A percentile compares a stretch with the other conserved stretches of the same genome.
phyloP scores from a whole-genome alignment of 2,888 invertebrate species.

The Sceliomorpha sp. region DNA sequence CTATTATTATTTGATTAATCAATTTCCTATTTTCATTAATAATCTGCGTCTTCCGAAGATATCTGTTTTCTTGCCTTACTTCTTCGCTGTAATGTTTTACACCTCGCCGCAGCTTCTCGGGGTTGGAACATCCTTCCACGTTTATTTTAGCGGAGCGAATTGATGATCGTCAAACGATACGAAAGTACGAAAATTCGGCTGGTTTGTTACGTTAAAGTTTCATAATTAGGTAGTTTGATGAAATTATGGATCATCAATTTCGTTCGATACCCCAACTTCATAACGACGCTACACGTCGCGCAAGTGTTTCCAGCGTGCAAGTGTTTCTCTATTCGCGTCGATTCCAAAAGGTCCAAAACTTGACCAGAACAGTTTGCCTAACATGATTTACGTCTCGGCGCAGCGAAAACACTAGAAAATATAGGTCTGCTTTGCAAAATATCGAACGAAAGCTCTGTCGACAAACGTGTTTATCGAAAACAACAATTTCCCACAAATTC shows the following conservation, averaged over 20 bases:
- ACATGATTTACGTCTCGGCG: constrained; percentile 14
- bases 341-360: constrained; percentile 31
- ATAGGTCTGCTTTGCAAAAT: too few species aligned
- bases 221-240: constrained; percentile 32
- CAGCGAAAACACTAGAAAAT: constrained; percentile 21
- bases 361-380: constrained; percentile 21
- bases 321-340: constrained; percentile 18
- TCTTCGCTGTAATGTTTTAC: too few species aligned
- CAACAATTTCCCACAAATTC: too few species aligned
- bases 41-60: too few species aligned
- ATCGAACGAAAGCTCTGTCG: too few species aligned
- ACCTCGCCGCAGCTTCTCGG: too few species aligned
- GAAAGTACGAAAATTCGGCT: constrained; percentile 17
- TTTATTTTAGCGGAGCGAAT: too few species aligned
- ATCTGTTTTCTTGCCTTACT: too few species aligned
- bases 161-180: constrained; percentile 19
- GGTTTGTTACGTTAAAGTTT: constrained; percentile 24
- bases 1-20: too few species aligned
- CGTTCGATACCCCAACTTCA: constrained; percentile 31
- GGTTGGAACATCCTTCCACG: too few species aligned
- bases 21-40: too few species aligned
- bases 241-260: constrained; percentile 38
- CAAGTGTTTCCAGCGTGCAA: neutral
- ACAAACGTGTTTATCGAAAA: too few species aligned
- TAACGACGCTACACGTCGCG: constrained; percentile 22